A percentile compares a stretch with the other conserved stretches of the same genome.
Conservation (phyloP, 2,113 vertebrate species). For the Cheirogaleus medius region DNA sequence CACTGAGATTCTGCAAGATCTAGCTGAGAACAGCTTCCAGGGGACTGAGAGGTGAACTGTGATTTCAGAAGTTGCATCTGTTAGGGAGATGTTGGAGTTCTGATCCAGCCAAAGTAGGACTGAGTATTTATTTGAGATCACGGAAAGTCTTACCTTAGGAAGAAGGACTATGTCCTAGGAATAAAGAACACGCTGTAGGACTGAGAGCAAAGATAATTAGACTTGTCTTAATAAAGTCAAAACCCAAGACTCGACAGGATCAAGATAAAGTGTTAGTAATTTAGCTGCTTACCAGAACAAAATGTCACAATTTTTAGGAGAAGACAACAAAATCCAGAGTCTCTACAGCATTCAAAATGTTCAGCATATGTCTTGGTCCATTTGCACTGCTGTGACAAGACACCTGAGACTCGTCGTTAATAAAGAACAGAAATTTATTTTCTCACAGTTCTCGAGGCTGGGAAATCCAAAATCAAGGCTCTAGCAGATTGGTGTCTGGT, state of each 20-base stretch:
- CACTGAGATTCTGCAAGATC: neutral
- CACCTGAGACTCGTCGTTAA: neutral
- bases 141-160: neutral
- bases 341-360: neutral
- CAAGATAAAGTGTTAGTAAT: neutral
- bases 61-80: neutral
- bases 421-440: neutral
- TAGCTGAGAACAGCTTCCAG: neutral
- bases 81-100: neutral
- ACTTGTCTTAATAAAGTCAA: neutral
- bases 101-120: neutral
- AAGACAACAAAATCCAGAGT: neutral
- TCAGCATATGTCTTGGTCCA: neutral
- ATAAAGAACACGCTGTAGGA: neutral
- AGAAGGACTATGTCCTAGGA: neutral
- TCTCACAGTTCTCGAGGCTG: neutral
- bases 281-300: neutral
- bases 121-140: neutral
- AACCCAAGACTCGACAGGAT: neutral
- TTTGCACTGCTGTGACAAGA: neutral
- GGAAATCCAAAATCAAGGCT: neutral
- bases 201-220: neutral
- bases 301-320: neutral
- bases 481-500: neutral
- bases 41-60: neutral